These are phyloP conservation scores for Stichodactyla helianthus DNA, from an alignment of 64 coral and sea anemone species.

Conservation along the genomic window DNA sequence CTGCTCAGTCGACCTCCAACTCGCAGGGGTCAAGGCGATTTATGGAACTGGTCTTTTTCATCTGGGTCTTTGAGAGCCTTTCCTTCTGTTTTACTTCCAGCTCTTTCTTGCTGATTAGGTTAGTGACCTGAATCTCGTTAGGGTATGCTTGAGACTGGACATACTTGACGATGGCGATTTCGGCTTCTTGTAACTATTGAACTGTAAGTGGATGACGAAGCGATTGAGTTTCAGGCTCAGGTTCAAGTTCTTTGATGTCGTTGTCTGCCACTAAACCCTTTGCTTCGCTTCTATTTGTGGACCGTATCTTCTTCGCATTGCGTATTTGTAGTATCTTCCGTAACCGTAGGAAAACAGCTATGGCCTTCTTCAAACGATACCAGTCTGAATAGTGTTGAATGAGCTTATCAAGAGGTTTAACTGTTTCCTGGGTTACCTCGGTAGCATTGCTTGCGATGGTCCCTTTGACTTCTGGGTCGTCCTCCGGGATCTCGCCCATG, in stretches of 20 bases:
- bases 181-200: slow-evolving; percentile 41
- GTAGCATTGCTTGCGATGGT: not conserved
- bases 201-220: slow-evolving; percentile 22
- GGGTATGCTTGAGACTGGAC: not conserved
- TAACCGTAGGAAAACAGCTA: slow-evolving; percentile 12
- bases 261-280: no score
- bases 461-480: slow-evolving; percentile 3
- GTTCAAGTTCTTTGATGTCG: not conserved
- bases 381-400: slow-evolving; percentile 22
- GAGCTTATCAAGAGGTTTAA: not conserved
- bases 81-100: not conserved
- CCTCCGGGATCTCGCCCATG: not conserved
- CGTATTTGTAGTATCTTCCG: slow-evolving; percentile 18
- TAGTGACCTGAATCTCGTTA: not conserved
- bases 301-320: not conserved
- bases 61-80: not conserved
- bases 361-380: slow-evolving; percentile 20
- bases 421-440: not conserved
- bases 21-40: not conserved
- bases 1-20: slow-evolving; percentile 21
- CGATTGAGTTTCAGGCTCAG: not conserved
- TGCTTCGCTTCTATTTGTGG: not conserved
- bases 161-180: slow-evolving; percentile 30
- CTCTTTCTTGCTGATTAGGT: not conserved
- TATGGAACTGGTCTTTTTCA: not conserved